Evolutionary conservation across 2,797 vertebrate species (phyloP), one percentile per base, ranked within the genome.

Genomic region (Sebastes taczanowskii): DNA sequence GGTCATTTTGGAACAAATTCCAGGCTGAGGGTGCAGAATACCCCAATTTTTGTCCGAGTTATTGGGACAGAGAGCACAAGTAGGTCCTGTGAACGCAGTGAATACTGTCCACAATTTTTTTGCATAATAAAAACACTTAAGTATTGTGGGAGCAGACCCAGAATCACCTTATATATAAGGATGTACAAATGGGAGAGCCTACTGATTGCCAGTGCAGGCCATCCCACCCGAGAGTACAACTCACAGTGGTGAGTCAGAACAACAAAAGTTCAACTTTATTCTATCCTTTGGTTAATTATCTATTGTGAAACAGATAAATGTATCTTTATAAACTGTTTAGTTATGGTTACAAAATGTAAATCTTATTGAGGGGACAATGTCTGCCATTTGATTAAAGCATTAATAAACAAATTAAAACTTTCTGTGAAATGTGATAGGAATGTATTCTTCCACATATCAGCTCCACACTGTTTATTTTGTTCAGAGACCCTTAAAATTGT

Each of bases 11-110:
- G 35, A 38, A 11, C 35, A 38, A 38, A 38, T 38, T 13, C 35
- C 35, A 38, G 35, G 35, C 11, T 38, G 11, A 13, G 35, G 35
- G 35, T 38, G 35, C 0, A 38, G 35, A 38, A 38, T 13, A 38
- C 35, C 11, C 35, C 35, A 0, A 38, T 38, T 13, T 38, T 38
- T 2, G 11, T 13, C 35, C 1, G 0, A 38, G 35, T 0, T 38
- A 0, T 38, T 38, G 35, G 35, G 35, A 38, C 35, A 38, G 35
- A 38, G 35, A 38, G 35, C 35, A 38, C 35, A 38, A 38, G 11
- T 0, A 38, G 35, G 35, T 38, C 35, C 35, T 38, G 35, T 38
- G 35, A 38, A 38, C 2, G 38, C 38, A 16, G 13, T 42, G 38
- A 42, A 42, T 14, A 42, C 38, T 42, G 13, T 42, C 13, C 5